These are phyloP conservation scores for Apolygus lucorum DNA, from an alignment of 1,140 invertebrate genomes.

Conservation along the genomic window DNA sequence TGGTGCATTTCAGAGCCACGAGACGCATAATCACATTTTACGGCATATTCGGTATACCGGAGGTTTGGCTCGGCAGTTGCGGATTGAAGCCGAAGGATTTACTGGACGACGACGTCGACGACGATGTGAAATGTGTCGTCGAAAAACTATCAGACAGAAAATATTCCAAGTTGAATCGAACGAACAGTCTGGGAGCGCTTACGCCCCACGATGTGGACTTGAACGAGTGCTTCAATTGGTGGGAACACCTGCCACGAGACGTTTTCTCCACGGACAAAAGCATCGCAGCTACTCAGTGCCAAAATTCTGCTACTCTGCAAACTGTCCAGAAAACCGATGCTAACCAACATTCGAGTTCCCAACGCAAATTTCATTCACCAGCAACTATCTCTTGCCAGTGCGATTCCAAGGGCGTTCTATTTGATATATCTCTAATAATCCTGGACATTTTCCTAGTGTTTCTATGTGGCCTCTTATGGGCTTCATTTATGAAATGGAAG, in stretches of 20 bases:
- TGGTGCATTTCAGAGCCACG: background rate
- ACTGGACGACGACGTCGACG: background rate
- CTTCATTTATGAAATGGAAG: too few species aligned
- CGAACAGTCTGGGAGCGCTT: background rate
- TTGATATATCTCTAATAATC: too few species aligned
- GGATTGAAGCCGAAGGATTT: background rate
- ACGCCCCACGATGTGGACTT: background rate
- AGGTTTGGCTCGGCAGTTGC: background rate
- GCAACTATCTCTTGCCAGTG: too few species aligned
- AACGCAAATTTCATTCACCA: too few species aligned
- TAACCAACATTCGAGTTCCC: too few species aligned
- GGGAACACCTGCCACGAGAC: background rate
- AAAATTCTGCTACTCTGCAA: too few species aligned
- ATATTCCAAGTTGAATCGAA: background rate
- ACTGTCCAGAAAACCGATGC: too few species aligned
- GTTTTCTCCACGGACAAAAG: too few species aligned
- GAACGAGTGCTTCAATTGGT: constrained; percentile 11
- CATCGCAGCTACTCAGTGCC: too few species aligned
- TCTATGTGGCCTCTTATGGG: too few species aligned
- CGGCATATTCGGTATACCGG: background rate
- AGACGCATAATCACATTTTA: background rate
- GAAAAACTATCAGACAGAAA: background rate
- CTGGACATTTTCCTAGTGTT: too few species aligned
- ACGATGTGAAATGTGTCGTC: background rate
- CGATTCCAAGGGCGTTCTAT: too few species aligned